phyloP scores from a whole-genome alignment of 2,888 invertebrate species.

The Cataglyphis rosenhaueri region DNA sequence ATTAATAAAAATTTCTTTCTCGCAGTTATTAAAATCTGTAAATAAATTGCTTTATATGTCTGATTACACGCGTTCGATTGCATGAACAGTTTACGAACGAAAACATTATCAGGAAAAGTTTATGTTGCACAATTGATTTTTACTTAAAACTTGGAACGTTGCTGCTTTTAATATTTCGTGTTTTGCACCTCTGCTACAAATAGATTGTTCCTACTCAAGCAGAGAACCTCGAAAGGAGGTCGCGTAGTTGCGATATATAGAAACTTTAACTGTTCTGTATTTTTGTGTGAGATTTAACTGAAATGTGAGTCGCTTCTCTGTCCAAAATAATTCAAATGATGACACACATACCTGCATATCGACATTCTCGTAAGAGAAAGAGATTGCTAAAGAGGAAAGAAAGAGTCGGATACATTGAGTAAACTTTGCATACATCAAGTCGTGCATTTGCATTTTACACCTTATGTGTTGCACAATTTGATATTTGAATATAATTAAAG shows the following conservation, averaged over 20 bases:
- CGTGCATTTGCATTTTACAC: not conserved
- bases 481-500: not conserved
- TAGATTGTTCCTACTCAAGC: conserved; percentile 21
- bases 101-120: not conserved
- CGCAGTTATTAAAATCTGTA: not conserved
- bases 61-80: not conserved
- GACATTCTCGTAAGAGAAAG: not conserved
- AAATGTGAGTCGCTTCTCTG: not conserved
- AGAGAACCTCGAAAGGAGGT: conserved; percentile 6
- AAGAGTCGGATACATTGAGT: not conserved
- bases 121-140: not conserved
- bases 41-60: not conserved
- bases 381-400: not conserved
- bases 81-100: not conserved
- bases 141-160: not conserved
- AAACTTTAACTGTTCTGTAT: conserved; percentile 31
- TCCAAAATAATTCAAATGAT: conserved; percentile 12
- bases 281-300: conserved; percentile 23
- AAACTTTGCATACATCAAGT: not conserved
- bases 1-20: not conserved
- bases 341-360: not conserved
- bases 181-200: not conserved
- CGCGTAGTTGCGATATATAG: conserved; percentile 5
- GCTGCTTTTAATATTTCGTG: not conserved
- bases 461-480: not conserved